Evolutionary conservation across 2,113 vertebrate species (phyloP), one percentile per base, ranked within the genome.

Genomic region (Zonotrichia leucophrys): DNA sequence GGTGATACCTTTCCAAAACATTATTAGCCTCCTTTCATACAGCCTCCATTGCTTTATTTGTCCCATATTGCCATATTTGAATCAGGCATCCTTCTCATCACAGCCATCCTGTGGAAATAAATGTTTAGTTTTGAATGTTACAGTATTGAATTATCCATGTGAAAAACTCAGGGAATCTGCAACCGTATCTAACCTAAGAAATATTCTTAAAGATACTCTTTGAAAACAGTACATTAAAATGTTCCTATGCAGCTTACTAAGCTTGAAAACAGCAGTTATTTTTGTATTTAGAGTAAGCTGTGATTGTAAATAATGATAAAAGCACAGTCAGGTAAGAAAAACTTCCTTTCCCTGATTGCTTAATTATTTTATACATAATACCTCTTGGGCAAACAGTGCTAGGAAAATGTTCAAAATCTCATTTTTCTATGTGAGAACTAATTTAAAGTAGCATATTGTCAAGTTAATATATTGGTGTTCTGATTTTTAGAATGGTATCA

Each of bases 1-100:
- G 21, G 14, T 21, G 7, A 31, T 55, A 46, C 0, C 10, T 0
- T 9, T 6, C 20, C 11, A 12, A 35, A 42, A 7, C 17, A 20
- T 6, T 22, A 15, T 62, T 44, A 49, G 10, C 41, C 9, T 63
- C 28, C 24, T 69, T 68, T 70, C 21, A 33, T 27, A 5, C 12
- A 33, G 28, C 3, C 12, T 33, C 10, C 37, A 25, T 39, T 63
- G 24, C 15, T 63, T 33, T 72, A 28, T 72, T 81, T 77, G 22
- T 37, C 18, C 25, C 20, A 20, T 16, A 30, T 7, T 67, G 25
- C 33, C 47, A 25, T 67, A 70, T 83, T 66, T 67, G 16, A 55
- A 76, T 50, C 9, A 17, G 14, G 16, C n/a, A n/a, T n/a, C n/a
- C n/a, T 62, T 90, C 37, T 80, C 0, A 0, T 64, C 60, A 68